These are phyloP conservation scores for Hypothenemus hampei DNA, from an alignment of 1,140 invertebrate species.

Conservation along the genomic window DNA sequence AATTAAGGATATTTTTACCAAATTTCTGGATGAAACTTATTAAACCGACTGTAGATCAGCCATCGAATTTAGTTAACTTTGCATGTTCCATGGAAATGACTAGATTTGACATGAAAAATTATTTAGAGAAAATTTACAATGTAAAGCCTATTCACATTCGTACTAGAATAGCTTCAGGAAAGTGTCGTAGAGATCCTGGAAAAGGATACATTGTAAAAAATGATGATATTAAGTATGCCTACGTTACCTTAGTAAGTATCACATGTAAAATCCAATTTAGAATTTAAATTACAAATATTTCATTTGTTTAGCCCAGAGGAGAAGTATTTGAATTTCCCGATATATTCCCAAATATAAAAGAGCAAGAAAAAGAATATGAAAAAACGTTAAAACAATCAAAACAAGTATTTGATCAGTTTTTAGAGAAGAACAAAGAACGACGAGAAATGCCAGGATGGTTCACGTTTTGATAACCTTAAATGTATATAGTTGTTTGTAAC, in stretches of 20 bases:
- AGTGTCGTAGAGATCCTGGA: constrained; percentile 47
- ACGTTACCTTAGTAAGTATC: constrained; percentile 69
- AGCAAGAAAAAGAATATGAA: constrained; percentile 49
- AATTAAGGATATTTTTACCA: constrained; percentile 81
- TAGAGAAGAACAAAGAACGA: constrained; percentile 49
- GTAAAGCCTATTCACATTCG: constrained; percentile 63
- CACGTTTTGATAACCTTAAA: constrained; percentile 54
- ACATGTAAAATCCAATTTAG: not conserved
- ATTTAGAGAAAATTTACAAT: constrained; percentile 92
- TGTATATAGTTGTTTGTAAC: no score
- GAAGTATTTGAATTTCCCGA: constrained; percentile 55
- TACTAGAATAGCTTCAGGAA: constrained; percentile 65
- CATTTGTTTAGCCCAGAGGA: constrained; percentile 47
- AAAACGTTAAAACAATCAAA: constrained; percentile 49
- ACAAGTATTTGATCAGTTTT: constrained; percentile 46
- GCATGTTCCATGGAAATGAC: constrained; percentile 87
- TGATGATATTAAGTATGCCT: constrained; percentile 80
- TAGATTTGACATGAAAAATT: constrained; percentile 81
- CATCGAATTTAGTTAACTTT: constrained; percentile 76
- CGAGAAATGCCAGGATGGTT: constrained; percentile 59
- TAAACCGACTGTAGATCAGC: constrained; percentile 56
- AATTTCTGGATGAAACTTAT: constrained; percentile 94
- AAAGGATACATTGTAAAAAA: constrained; percentile 68
- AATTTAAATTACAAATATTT: not conserved
- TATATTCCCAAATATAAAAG: constrained; percentile 45